phyloP scores from a whole-genome alignment of 2,888 invertebrate genomes.

The Rotaria magnacalcarata region DNA sequence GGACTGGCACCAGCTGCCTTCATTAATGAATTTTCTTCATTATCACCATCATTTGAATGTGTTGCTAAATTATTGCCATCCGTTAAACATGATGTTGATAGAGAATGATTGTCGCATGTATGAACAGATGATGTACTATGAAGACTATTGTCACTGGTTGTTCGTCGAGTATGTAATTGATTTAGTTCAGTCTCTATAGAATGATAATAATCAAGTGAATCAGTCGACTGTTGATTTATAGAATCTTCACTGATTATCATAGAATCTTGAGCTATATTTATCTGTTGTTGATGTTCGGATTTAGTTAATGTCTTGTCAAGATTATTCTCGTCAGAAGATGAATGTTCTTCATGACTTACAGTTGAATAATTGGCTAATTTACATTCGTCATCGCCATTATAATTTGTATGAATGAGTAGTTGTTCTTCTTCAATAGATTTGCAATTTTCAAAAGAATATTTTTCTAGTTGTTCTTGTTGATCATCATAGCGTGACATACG shows the following conservation, averaged over 20 bases:
- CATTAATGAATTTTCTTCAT: background rate
- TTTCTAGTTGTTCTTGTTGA: background rate
- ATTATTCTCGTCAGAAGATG: background rate
- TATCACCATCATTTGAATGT: background rate
- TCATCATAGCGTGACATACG: conserved; percentile 34
- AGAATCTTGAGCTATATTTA: background rate
- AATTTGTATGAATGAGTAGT: background rate
- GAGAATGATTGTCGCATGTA: background rate
- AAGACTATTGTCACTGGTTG: conserved; percentile 12
- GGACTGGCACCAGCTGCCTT: too few relatives aligned
- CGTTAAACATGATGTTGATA: conserved; percentile 4
- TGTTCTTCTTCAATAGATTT: background rate
- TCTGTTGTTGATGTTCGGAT: background rate
- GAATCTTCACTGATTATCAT: background rate
- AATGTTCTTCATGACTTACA: background rate
- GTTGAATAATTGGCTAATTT: background rate
- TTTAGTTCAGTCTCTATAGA: background rate
- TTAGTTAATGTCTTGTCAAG: background rate
- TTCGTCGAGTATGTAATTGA: background rate
- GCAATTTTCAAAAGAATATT: background rate
- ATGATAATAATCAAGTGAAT: conserved; percentile 20
- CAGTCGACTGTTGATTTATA: background rate
- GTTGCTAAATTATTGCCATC: background rate
- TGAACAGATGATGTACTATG: background rate
- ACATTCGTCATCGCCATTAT: background rate